Conservation (phyloP, 2,113 vertebrate species). For the Macquaria ambigua region DNA sequence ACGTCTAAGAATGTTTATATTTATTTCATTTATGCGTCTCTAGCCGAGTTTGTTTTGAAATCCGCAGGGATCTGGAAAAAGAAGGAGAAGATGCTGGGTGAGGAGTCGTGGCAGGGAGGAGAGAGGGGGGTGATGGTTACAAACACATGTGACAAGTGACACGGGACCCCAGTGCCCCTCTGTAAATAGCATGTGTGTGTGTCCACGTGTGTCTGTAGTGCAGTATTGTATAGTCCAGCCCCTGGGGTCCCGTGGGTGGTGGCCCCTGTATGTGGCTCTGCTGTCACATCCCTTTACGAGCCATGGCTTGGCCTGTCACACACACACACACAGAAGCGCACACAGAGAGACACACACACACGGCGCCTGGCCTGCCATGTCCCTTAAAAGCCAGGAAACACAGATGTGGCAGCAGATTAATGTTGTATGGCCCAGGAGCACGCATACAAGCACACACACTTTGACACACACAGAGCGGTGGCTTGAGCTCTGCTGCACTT, state of each 20-base stretch:
- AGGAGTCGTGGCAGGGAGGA: slow-evolving; percentile 13
- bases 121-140: background rate
- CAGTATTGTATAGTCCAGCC: slow-evolving; percentile 62
- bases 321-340: slow-evolving; percentile 56
- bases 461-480: background rate
- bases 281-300: slow-evolving; percentile 81
- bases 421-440: slow-evolving; percentile 78
- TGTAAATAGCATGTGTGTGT: slow-evolving; percentile 62
- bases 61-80: slow-evolving; percentile 49
- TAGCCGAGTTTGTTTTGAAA: slow-evolving; percentile 69
- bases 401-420: slow-evolving; percentile 85
- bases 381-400: slow-evolving; percentile 79
- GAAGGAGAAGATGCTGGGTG: slow-evolving; percentile 31
- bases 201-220: slow-evolving; percentile 12
- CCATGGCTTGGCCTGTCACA: slow-evolving; percentile 68
- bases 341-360: slow-evolving; percentile 58
- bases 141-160: slow-evolving; percentile 67
- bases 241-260: slow-evolving; percentile 75
- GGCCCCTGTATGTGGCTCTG: slow-evolving; percentile 73
- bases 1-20: slow-evolving; percentile 70
- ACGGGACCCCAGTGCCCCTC: slow-evolving; percentile 55
- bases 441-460: slow-evolving; percentile 47
- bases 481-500: slow-evolving; percentile 37
- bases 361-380: slow-evolving; percentile 75
- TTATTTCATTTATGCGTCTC: slow-evolving; percentile 62